These are phyloP conservation scores for Ennomos fuscantarius DNA, from an alignment of 2,888 invertebrate species.

Conservation along the genomic window DNA sequence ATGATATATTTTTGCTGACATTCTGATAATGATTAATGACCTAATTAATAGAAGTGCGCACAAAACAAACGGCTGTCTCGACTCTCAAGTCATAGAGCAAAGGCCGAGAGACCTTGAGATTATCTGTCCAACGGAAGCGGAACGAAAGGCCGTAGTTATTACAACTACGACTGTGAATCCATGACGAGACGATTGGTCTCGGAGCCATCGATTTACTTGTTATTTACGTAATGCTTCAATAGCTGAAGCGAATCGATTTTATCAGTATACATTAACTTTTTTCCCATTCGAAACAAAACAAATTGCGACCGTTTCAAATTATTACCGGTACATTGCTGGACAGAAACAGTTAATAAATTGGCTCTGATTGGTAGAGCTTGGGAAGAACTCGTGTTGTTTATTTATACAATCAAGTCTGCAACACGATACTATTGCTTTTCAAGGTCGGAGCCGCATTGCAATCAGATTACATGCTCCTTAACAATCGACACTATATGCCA, in stretches of 20 bases:
- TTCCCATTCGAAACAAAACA: neutral
- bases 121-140: slow-evolving; percentile 27
- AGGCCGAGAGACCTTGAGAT: slow-evolving; percentile 16
- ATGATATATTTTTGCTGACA: too few species aligned
- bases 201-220: slow-evolving; percentile 6
- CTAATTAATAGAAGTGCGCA: slow-evolving; percentile 7
- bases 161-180: neutral
- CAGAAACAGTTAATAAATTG: slow-evolving; percentile 14
- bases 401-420: slow-evolving; percentile 9
- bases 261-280: neutral
- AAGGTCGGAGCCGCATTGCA: slow-evolving; percentile 12
- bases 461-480: slow-evolving; percentile 13
- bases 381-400: slow-evolving; percentile 6
- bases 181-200: slow-evolving; percentile 10
- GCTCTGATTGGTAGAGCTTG: slow-evolving; percentile 13
- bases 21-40: neutral
- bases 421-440: neutral
- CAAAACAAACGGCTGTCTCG: neutral
- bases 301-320: slow-evolving; percentile 3
- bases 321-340: neutral
- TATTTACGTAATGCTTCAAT: slow-evolving; percentile 5
- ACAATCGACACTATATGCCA: slow-evolving; percentile 11
- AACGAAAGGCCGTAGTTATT: slow-evolving; percentile 22
- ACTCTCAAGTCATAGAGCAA: slow-evolving; percentile 1
- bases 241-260: slow-evolving; percentile 16